phyloP scores from a whole-genome alignment of 1,140 invertebrate genomes.

The Calephelis nemesis region DNA sequence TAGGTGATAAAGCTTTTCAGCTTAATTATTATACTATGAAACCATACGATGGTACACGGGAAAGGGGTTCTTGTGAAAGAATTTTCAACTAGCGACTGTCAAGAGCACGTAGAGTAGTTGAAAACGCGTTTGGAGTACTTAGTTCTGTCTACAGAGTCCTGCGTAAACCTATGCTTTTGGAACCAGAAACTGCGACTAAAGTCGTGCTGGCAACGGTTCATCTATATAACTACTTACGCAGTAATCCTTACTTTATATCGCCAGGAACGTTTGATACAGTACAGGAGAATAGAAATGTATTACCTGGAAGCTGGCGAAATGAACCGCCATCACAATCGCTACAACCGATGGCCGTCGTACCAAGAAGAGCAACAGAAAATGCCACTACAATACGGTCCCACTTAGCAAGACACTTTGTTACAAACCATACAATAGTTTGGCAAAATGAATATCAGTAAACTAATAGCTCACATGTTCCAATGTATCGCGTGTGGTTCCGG shows the following conservation, averaged over 20 bases:
- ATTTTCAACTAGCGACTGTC: constrained; percentile 41
- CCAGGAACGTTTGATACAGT: constrained; percentile 29
- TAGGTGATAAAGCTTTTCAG: constrained; percentile 44
- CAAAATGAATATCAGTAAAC: constrained; percentile 27
- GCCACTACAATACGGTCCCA: constrained; percentile 25
- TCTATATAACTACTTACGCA: constrained; percentile 25
- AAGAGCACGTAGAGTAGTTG: constrained; percentile 48
- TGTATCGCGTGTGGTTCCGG: constrained; percentile 19
- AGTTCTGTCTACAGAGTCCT: constrained; percentile 27
- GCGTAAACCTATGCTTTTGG: constrained; percentile 29
- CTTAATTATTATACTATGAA: constrained; percentile 41
- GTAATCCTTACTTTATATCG: constrained; percentile 26
- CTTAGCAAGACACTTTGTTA: constrained; percentile 10
- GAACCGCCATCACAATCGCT: constrained; percentile 22
- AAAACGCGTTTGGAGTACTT: constrained; percentile 67
- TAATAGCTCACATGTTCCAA: constrained; percentile 27
- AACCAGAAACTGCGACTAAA: constrained; percentile 29
- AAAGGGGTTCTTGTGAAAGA: constrained; percentile 34
- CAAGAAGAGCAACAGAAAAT: constrained; percentile 26
- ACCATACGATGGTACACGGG: constrained; percentile 36
- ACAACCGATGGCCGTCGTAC: constrained; percentile 26
- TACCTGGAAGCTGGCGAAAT: constrained; percentile 30
- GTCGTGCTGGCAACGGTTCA: constrained; percentile 25
- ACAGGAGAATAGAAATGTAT: constrained; percentile 27
- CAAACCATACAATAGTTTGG: constrained; percentile 23